Conservation (phyloP, 2,797 vertebrate genomes). For the Poecilia gillii region DNA sequence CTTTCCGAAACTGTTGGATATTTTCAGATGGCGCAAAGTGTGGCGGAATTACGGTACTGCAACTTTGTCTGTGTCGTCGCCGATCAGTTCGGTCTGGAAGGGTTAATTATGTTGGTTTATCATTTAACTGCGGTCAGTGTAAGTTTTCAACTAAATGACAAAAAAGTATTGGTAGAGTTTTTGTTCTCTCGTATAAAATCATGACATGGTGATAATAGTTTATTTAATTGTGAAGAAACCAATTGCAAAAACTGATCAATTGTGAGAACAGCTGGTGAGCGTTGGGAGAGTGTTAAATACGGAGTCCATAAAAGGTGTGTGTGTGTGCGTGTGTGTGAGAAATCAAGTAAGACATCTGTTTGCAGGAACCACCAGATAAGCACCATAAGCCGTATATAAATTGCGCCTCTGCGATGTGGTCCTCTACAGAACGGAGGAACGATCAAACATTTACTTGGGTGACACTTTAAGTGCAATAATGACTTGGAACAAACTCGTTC, state of each 20-base stretch:
- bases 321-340: not conserved
- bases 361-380: not conserved
- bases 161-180: no score
- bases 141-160: no score
- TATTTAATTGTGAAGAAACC: not conserved
- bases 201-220: not conserved
- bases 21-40: no score
- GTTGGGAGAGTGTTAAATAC: not conserved
- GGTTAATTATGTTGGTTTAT: no score
- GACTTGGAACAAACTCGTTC: not conserved
- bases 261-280: not conserved
- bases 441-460: not conserved
- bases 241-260: not conserved
- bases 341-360: not conserved
- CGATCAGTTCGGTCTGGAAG: no score
- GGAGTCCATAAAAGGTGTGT: not conserved
- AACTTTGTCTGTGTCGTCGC: no score
- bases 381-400: constrained; percentile 2
- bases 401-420: not conserved
- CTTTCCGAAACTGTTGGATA: no score
- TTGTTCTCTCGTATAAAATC: not conserved
- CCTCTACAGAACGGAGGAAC: not conserved
- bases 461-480: not conserved
- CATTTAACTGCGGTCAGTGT: no score
- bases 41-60: no score